Evolutionary conservation across 2,888 invertebrate genomes (phyloP), one percentile per base, ranked within the genome.

Genomic region (Lacanobia oleracea): DNA sequence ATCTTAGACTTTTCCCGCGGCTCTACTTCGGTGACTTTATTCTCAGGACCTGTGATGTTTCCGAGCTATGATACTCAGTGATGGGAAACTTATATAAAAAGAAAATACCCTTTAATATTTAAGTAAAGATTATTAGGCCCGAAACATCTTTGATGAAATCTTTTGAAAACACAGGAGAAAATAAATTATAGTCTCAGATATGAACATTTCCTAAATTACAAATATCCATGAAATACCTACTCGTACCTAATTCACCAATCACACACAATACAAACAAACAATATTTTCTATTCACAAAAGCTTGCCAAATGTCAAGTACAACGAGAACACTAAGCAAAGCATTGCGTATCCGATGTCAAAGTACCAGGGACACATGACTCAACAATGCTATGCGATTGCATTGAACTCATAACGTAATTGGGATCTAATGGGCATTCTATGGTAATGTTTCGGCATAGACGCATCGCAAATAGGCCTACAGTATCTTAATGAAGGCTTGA

Each of bases 371-470:
- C 40, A 12, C 51, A 76, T 76, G 77, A 66, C 27, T 60, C 54
- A 69, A 73, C 80, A 81, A 67, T 53, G 73, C 73, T 62, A 43
- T 59, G 59, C 68, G 50, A 69, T 77, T 73, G 69, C 73, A 80
- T 80, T 79, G 77, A 81, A 72, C 62, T 77, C 66, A 40, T 68
- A 67, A 60, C 77, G 71, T 79, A 72, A 79, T 79, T 76, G 77
- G 77, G 53, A 70, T 62, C 56, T 71, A 73, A 79, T 71, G 60
- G 43, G 76, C 68, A 82, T 82, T 82, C 82, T 76, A 82, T 82
- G 81, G 65, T 82, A 82, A 82, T 82, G 64, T 67, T 67, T 45
- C 51, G 59, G 56, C 54, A 37, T 65, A 51, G 72, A 68, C 53
- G n/a, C 12, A 12, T 18, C 16, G 45, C 37, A 45, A 80, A 64